These are phyloP conservation scores for Aricia artaxerxes DNA, from an alignment of 2,888 invertebrate genomes.

Conservation along the genomic window DNA sequence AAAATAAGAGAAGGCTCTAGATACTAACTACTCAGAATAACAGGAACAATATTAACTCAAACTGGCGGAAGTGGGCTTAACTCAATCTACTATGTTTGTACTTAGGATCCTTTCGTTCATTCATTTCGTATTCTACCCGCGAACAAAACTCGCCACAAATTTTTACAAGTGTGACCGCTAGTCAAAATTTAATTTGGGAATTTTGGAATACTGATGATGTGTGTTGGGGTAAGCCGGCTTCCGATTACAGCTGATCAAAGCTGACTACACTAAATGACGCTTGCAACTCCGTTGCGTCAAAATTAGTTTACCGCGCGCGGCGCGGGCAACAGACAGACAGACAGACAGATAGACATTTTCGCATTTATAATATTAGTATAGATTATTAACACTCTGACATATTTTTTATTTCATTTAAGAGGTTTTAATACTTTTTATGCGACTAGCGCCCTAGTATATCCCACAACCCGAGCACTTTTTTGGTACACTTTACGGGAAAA, in stretches of 20 bases:
- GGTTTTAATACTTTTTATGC: too few relatives aligned
- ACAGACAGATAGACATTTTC: too few relatives aligned
- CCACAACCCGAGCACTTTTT: too few relatives aligned
- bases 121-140: neutral
- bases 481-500: too few relatives aligned
- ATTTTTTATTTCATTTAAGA: too few relatives aligned
- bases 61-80: neutral
- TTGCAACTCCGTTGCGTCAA: too few relatives aligned
- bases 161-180: neutral
- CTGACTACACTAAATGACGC: neutral
- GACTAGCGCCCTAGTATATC: too few relatives aligned
- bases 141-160: neutral
- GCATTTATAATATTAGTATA: too few relatives aligned
- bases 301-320: too few relatives aligned
- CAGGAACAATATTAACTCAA: neutral
- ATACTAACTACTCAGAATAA: neutral
- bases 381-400: too few relatives aligned
- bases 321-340: too few relatives aligned
- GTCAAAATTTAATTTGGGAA: neutral
- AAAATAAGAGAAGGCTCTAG: too few relatives aligned
- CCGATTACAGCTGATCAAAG: neutral
- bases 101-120: neutral
- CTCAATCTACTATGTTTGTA: neutral
- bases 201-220: neutral
- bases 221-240: neutral